Evolutionary conservation across 2,113 vertebrate species (phyloP), one percentile per base, ranked within the genome.

Genomic region (Corythornis vintsioides): DNA sequence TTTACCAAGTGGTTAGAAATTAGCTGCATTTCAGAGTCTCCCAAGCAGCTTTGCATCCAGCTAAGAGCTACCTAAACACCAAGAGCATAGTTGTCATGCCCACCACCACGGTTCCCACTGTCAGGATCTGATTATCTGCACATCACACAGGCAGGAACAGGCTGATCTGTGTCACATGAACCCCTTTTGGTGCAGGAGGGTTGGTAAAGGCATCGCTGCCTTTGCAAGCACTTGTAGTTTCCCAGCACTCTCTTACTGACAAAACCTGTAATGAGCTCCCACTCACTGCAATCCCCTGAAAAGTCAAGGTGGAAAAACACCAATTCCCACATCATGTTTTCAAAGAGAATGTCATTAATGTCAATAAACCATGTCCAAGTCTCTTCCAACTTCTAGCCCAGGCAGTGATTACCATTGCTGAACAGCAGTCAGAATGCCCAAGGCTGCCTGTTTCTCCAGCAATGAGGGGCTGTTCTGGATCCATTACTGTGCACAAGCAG

Each of bases 51-150:
- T 65, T 60, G 31, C 22, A 10, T 21, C 21, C 1, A 0, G 5
- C 20, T 33, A 28, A 10, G 35, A 70, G 26, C 35, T n/a, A n/a
- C 43, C 10, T 1, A 21, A 48, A 11, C 28, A 59, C 16, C 21
- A 33, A 9, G 22, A 70, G 13, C 1, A 0, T 3, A 38, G 59
- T 2, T 48, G 22, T 14, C 7, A 20, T 10, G 38, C 21, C 57
- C 35, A 67, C 10, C 19, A 8, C 52, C 26, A 17, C 22, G 1
- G 17, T 15, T 55, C 6, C 45, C 22, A 8, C 50, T 45, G 17
- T 1, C 57, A 57, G 52, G 31, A 48, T 42, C 18, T 12, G 33
- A 40, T 5, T 17, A 4, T 35, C 48, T 59, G 50, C 24, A 42
- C 48, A 21, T 11, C 16, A 35, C 55, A 60, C 35, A 28, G 10